phyloP scores from a whole-genome alignment of 2,113 vertebrate species.

The Oophaga pumilio region DNA sequence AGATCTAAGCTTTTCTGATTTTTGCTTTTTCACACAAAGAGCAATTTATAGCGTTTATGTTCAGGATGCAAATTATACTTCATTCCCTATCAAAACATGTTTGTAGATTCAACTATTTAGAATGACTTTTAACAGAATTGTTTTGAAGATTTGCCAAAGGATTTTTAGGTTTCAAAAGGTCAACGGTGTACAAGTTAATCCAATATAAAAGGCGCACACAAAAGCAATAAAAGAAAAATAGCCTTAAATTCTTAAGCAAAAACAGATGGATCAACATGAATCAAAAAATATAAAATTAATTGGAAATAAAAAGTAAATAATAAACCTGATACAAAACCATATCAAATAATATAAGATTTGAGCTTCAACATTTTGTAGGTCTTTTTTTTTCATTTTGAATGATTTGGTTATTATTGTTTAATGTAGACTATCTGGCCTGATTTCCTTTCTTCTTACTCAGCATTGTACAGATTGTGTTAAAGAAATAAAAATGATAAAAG shows the following conservation, averaged over 20 bases:
- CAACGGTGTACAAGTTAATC: constrained; percentile 10
- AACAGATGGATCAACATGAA: background rate
- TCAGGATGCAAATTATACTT: constrained; percentile 1
- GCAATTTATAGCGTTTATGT: background rate
- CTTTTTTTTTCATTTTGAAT: background rate
- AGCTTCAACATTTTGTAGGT: background rate
- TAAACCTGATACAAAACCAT: background rate
- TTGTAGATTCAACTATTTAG: constrained; percentile 9
- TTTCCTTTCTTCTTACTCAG: too few relatives aligned
- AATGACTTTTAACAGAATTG: background rate
- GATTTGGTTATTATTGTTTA: too few relatives aligned
- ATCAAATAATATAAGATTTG: background rate
- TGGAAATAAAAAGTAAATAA: background rate
- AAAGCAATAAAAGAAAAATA: background rate
- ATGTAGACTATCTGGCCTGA: too few relatives aligned
- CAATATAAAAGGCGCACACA: background rate
- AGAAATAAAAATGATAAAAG: too few relatives aligned
- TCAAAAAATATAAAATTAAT: background rate
- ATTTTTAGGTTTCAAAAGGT: constrained; percentile 13
- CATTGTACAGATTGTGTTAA: too few relatives aligned
- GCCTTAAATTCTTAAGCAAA: background rate
- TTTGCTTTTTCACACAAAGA: background rate
- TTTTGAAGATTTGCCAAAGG: constrained; percentile 4
- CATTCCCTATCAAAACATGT: background rate
- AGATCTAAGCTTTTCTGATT: background rate